Conservation (phyloP, 2,888 invertebrate genomes). For the Lepidocyrtinus sp. region DNA sequence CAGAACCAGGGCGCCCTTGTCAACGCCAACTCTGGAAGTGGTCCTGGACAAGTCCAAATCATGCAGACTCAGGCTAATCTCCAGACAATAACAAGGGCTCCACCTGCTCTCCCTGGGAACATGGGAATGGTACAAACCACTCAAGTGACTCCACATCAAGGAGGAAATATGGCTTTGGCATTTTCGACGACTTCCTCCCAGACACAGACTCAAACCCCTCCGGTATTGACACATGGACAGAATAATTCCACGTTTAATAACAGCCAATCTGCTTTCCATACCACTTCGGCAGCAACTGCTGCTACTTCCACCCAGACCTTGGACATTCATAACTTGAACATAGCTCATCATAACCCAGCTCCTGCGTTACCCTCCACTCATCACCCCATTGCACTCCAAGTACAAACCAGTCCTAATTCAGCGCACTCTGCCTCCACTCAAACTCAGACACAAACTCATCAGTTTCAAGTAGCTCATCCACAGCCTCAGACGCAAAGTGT, state of each 20-base stretch:
- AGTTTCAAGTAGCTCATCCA: slow-evolving; percentile 33
- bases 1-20: too few species aligned
- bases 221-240: too few species aligned
- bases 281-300: neutral
- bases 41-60: too few species aligned
- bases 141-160: neutral
- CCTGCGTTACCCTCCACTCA: neutral
- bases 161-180: neutral
- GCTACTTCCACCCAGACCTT: neutral
- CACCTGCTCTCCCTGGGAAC: too few species aligned
- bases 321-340: slow-evolving; percentile 13
- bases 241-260: neutral
- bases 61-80: too few species aligned
- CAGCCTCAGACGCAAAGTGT: slow-evolving; percentile 39
- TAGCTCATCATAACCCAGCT: slow-evolving; percentile 23
- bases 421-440: neutral
- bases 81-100: too few species aligned
- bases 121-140: too few species aligned
- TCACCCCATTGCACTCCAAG: neutral
- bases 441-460: slow-evolving; percentile 18
- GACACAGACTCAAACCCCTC: neutral
- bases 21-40: too few species aligned
- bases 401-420: neutral
- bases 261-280: neutral
- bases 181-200: neutral